Base-by-base conservation (phyloP, 92 coral and sea anemone species). In the Heliopora coerulea region DNA sequence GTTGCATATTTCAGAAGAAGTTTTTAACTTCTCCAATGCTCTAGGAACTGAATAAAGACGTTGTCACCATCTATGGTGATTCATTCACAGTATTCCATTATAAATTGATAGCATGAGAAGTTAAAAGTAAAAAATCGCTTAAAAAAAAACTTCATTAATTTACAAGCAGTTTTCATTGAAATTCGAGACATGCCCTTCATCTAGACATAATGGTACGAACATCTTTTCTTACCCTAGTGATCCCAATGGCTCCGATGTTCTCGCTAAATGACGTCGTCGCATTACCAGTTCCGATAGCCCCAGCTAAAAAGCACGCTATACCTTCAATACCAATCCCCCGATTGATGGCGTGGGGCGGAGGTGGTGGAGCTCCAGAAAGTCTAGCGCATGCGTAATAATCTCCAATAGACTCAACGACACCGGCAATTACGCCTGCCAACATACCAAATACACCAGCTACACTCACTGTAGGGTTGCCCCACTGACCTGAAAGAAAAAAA, bases 371-470 rank as follows among this genome's bases (percentile, higher is more conserved):
- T 27, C 92, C 92, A 17, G 80, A 78, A 67, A 88, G 67, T 72
- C 87, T 83, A 32, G 92, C 92, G 76, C 92, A 88, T 52, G 92
- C 92, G 84, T 85, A 79, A 72, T 88, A 88, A 59, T 88, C 92
- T 42, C 92, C 92, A 20, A 88, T 78, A 0, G 92, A 88, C 60
- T 88, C 92, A 1, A 84, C 80, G 17, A 88, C 60, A 14, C 89
- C 86, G 39, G 87, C 92, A 49, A 87, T 69, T 40, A 87, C 80
- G 0, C 91, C 91, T 7, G 91, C 78, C 26, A 84, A 26, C 86
- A 87, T 87, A 49, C 91, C 88, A 32, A 87, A 76, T 19, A 87
- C 91, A 3, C 83, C 86, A 49, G 91, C 84, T 13, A 42, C 67
- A 50, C 88, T 84, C 30, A 87, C 79, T 7, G 91, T 87, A 13